These are phyloP conservation scores for Galerucella calmariensis DNA, from an alignment of 2,888 invertebrate species.

Conservation along the genomic window DNA sequence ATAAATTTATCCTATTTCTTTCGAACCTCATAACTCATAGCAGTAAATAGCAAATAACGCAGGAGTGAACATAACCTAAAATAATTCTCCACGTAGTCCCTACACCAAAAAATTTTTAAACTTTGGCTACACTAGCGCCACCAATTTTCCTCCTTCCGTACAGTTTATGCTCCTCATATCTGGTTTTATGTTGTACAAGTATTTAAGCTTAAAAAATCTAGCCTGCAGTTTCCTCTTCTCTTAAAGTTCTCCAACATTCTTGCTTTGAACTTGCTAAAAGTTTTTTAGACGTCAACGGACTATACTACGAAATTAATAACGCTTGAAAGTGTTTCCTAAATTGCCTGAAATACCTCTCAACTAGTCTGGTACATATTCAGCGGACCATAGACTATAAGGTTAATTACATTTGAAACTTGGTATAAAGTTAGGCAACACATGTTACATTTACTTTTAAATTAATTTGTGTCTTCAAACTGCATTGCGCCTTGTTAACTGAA, in stretches of 20 bases:
- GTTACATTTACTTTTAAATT: conserved; percentile 59
- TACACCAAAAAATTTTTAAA: too few species aligned
- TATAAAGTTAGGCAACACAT: conserved; percentile 56
- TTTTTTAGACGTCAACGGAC: conserved; percentile 25
- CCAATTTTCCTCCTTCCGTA: too few species aligned
- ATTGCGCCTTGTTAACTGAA: conserved; percentile 55
- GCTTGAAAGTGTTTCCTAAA: conserved; percentile 34
- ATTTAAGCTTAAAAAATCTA: not conserved
- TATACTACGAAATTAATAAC: conserved; percentile 28
- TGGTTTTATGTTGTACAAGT: not conserved
- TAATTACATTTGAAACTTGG: conserved; percentile 56
- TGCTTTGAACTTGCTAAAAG: conserved; percentile 18
- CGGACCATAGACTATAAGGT: conserved; percentile 48
- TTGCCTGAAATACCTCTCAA: conserved; percentile 28
- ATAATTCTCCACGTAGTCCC: too few species aligned
- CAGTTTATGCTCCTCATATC: too few species aligned
- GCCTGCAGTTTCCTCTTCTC: not conserved
- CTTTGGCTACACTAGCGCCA: too few species aligned
- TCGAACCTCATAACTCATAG: too few species aligned
- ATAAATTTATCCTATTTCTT: too few species aligned
- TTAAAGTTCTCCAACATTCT: not conserved
- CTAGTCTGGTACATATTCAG: conserved; percentile 40
- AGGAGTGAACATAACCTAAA: too few species aligned
- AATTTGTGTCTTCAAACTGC: conserved; percentile 60
- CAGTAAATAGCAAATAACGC: too few species aligned